Conservation (phyloP, 2,888 invertebrate genomes). For the Antheraea assamensis region DNA sequence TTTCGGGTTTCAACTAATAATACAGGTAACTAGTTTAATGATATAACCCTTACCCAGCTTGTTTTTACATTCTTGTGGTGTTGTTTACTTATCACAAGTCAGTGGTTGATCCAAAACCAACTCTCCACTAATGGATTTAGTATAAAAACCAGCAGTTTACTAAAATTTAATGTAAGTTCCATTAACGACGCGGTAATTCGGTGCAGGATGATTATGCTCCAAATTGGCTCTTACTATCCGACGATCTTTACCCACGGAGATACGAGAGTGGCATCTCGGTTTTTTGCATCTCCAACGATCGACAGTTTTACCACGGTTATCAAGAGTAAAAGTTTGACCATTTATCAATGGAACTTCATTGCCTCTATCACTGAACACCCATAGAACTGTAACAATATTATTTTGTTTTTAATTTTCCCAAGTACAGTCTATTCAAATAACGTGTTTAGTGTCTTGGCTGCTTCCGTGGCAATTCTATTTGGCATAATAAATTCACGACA, state of each 20-base stretch:
- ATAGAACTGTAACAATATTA: conserved; percentile 15
- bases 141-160: neutral
- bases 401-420: neutral
- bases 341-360: conserved; percentile 10
- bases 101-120: neutral
- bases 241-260: neutral
- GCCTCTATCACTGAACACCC: conserved; percentile 5
- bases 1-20: no score
- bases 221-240: conserved; percentile 20
- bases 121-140: no score
- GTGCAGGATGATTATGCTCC: conserved; percentile 21
- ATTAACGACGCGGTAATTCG: conserved; percentile 17
- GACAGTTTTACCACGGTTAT: conserved; percentile 4
- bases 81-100: neutral
- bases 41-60: no score
- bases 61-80: neutral
- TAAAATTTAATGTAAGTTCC: conserved; percentile 17
- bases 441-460: neutral
- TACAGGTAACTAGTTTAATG: no score
- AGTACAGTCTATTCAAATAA: neutral
- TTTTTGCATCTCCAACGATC: conserved; percentile 16
- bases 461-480: no score
- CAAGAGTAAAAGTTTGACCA: neutral
- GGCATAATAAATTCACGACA: no score
- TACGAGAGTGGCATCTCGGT: conserved; percentile 9